These are phyloP conservation scores for Netelia melanura DNA, from an alignment of 2,888 invertebrate species.

Conservation along the genomic window DNA sequence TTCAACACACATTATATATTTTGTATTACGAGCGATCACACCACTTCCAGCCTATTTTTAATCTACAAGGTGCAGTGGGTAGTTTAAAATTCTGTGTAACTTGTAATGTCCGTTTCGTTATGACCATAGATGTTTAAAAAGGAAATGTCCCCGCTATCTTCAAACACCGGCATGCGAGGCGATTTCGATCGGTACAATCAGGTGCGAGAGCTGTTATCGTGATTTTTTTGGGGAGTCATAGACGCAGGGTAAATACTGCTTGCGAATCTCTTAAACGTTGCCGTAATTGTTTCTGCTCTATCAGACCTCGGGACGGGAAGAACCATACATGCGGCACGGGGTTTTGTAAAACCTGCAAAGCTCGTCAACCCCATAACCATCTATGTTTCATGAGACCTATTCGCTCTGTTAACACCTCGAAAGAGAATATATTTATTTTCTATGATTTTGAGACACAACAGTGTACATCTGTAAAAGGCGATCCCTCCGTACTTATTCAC, in stretches of 20 bases:
- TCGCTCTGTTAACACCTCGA: not conserved
- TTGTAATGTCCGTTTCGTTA: slow-evolving; percentile 14
- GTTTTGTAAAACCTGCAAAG: slow-evolving; percentile 24
- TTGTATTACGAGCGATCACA: slow-evolving; percentile 27
- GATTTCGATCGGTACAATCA: not conserved
- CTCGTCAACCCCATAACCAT: slow-evolving; percentile 3
- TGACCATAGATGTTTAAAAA: slow-evolving; percentile 10
- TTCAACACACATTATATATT: slow-evolving; percentile 14
- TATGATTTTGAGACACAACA: slow-evolving; percentile 56
- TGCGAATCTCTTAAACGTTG: slow-evolving; percentile 20
- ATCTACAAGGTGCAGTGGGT: not conserved
- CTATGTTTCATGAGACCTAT: not conserved
- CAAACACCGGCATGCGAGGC: not conserved
- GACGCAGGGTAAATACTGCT: not conserved
- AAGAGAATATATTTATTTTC: slow-evolving; percentile 58
- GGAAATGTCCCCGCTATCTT: slow-evolving; percentile 8
- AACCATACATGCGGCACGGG: slow-evolving; percentile 11
- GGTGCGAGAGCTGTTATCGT: slow-evolving; percentile 12
- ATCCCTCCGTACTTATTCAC: not conserved
- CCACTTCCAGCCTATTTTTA: slow-evolving; percentile 19
- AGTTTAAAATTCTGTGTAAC: not conserved
- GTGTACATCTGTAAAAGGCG: slow-evolving; percentile 15
- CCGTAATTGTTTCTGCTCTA: not conserved
- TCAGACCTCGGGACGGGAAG: slow-evolving; percentile 15
- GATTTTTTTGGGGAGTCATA: slow-evolving; percentile 19